These are phyloP conservation scores for Dryobotodes eremita DNA, from an alignment of 2,888 invertebrate genomes.

Conservation along the genomic window DNA sequence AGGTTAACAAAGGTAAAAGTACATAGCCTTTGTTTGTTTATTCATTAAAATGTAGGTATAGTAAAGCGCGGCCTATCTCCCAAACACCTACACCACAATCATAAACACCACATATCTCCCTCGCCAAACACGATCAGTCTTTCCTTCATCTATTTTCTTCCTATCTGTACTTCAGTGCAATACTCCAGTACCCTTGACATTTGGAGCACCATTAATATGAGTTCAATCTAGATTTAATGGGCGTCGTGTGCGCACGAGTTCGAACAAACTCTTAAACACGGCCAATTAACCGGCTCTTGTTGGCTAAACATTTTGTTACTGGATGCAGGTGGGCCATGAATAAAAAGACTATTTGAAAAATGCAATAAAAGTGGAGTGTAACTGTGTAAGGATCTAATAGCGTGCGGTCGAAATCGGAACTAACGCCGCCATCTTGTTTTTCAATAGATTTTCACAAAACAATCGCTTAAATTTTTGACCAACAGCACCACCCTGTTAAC, in stretches of 20 bases:
- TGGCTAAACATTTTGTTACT: slow-evolving; percentile 46
- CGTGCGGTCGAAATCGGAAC: not conserved
- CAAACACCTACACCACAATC: too few relatives aligned
- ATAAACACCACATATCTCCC: too few relatives aligned
- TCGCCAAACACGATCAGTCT: not conserved
- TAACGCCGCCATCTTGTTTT: not conserved
- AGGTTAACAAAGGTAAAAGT: too few relatives aligned
- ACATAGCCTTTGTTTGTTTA: too few relatives aligned
- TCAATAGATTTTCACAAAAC: not conserved
- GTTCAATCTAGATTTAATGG: slow-evolving; percentile 53
- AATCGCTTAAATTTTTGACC: not conserved
- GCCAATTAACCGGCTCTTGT: slow-evolving; percentile 47
- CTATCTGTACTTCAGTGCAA: slow-evolving; percentile 17
- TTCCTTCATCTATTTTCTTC: not conserved
- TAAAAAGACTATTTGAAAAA: not conserved
- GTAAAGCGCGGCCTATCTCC: too few relatives aligned
- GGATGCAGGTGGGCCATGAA: slow-evolving; percentile 6
- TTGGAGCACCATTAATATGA: slow-evolving; percentile 43
- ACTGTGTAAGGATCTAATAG: not conserved
- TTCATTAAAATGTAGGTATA: too few relatives aligned
- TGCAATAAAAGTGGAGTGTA: not conserved
- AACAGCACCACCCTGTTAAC: too few relatives aligned
- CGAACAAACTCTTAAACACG: slow-evolving; percentile 47
- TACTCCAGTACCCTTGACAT: slow-evolving; percentile 63
- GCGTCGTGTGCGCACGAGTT: slow-evolving; percentile 46